phyloP scores from a whole-genome alignment of 2,888 invertebrate species.

The Globia sparganii region DNA sequence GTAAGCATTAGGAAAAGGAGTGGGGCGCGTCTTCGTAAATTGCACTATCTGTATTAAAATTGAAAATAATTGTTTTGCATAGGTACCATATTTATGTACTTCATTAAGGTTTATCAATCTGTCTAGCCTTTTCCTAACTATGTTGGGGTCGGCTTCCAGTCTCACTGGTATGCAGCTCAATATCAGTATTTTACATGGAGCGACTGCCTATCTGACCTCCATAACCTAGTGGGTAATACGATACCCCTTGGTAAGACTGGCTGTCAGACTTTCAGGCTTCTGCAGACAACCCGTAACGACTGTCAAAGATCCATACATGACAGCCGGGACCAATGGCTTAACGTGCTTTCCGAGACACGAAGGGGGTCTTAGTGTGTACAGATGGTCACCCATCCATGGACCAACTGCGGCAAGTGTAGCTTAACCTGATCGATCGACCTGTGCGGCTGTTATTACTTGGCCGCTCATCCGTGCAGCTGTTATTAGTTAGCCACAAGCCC shows the following conservation, averaged over 20 bases:
- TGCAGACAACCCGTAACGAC: no score
- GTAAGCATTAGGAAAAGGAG: no score
- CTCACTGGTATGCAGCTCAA: no score
- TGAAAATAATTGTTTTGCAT: not conserved
- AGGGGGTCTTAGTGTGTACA: not conserved
- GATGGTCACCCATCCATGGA: no score
- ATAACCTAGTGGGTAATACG: not conserved
- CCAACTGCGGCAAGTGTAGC: not conserved
- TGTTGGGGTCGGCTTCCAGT: no score
- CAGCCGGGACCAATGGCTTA: not conserved
- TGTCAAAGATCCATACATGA: not conserved
- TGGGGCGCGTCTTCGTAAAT: no score
- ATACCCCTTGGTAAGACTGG: not conserved
- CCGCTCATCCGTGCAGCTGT: not conserved
- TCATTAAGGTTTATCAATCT: not conserved
- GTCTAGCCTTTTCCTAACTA: no score
- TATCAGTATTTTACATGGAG: no score
- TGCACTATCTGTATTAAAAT: no score
- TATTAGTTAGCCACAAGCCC: not conserved
- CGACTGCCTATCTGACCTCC: no score
- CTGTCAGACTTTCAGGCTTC: no score
- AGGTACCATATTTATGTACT: not conserved
- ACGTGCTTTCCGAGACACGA: not conserved
- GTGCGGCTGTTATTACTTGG: not conserved
- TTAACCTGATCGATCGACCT: not conserved